These are phyloP conservation scores for Motacilla tschutschensis DNA, from an alignment of 2,113 vertebrate species.

Conservation along the genomic window DNA sequence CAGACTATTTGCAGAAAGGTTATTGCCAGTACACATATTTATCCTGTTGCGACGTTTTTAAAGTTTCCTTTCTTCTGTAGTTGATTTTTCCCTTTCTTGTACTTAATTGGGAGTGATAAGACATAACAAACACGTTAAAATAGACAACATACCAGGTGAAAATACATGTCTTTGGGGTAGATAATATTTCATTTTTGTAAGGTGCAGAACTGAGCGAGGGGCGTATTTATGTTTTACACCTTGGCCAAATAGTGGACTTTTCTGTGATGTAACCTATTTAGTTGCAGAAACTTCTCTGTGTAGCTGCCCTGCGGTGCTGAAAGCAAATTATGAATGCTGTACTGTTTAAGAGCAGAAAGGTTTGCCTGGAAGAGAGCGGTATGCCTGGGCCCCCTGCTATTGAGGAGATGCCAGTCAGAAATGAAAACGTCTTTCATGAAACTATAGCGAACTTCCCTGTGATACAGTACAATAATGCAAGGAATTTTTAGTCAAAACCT, in stretches of 20 bases:
- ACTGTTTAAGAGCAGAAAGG: slow-evolving; percentile 77
- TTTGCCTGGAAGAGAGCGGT: slow-evolving; percentile 78
- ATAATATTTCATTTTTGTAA: slow-evolving; percentile 51
- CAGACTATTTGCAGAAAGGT: slow-evolving; percentile 11
- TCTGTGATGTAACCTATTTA: slow-evolving; percentile 76
- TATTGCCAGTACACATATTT: background rate
- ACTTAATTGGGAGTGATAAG: background rate
- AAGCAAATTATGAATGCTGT: slow-evolving; percentile 79
- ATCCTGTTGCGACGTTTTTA: background rate
- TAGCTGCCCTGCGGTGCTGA: slow-evolving; percentile 70
- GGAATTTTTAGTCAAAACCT: slow-evolving; percentile 69
- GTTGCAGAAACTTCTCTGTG: slow-evolving; percentile 74
- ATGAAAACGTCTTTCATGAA: slow-evolving; percentile 85
- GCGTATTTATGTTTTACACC: slow-evolving; percentile 69
- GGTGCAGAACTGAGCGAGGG: slow-evolving; percentile 46
- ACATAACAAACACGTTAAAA: background rate
- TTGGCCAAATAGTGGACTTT: slow-evolving; percentile 71
- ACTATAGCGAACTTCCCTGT: slow-evolving; percentile 74
- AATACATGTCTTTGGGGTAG: background rate
- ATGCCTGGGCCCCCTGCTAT: slow-evolving; percentile 80
- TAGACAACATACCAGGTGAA: background rate
- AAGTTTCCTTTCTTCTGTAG: background rate
- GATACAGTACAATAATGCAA: slow-evolving; percentile 75
- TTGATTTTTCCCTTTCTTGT: background rate
- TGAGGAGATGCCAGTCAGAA: slow-evolving; percentile 83